phyloP scores from a whole-genome alignment of 2,113 vertebrate genomes.

The Planiliza haematocheilus region DNA sequence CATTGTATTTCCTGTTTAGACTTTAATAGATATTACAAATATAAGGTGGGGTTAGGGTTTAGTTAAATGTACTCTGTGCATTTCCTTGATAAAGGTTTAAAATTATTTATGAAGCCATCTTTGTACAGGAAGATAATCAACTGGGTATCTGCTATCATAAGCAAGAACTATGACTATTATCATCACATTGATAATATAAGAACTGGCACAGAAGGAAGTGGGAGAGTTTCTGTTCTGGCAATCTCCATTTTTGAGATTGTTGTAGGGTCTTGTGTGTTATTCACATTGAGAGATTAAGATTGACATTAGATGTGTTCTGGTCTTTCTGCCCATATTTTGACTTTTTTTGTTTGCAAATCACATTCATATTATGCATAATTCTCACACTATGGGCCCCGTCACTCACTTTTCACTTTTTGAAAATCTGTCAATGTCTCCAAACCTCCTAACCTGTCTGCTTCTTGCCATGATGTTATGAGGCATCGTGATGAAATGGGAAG shows the following conservation, averaged over 20 bases:
- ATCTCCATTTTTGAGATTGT: not conserved
- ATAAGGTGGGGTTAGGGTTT: no score
- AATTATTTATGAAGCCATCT: not conserved
- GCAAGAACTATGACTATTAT: not conserved
- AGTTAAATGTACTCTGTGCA: not conserved
- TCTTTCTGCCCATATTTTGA: not conserved
- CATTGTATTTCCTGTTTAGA: no score
- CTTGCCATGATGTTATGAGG: conserved; percentile 1
- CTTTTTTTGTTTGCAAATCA: conserved; percentile 19
- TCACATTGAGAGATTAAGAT: no score
- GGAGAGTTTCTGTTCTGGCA: conserved; percentile 4
- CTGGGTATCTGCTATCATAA: not conserved
- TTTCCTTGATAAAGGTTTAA: not conserved
- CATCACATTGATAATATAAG: conserved; percentile 20
- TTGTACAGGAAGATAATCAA: not conserved
- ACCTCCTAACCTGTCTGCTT: not conserved
- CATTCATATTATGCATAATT: conserved; percentile 7
- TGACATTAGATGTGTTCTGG: not conserved
- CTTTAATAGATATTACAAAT: no score
- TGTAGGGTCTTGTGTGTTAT: not conserved
- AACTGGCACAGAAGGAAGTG: conserved; percentile 5
- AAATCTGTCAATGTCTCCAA: conserved; percentile 5
- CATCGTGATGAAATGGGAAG: conserved; percentile 1
- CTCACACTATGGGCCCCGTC: not conserved
- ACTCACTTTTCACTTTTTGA: conserved; percentile 15